Evolutionary conservation across 2,797 vertebrate species (phyloP), one percentile per base, ranked within the genome.

Genomic region (Coregonus ussuriensis): DNA sequence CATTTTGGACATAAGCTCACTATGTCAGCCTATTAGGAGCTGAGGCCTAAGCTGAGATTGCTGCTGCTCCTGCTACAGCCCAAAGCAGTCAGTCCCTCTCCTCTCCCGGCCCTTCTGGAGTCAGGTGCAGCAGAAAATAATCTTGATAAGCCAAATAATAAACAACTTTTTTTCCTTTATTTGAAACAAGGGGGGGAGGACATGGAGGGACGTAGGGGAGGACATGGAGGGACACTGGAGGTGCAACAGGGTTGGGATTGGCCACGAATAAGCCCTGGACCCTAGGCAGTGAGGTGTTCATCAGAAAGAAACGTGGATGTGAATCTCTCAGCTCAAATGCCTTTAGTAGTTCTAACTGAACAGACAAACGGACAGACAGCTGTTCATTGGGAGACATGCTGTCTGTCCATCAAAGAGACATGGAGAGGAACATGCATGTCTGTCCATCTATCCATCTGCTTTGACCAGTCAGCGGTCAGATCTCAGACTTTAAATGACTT

Each of bases 11-110:
- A 4, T n/a, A 62, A 1, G 90, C 63, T 88, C 87, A 82, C 76
- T 80, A 79, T 81, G 81, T 88, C 86, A 87, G 77, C 72, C 74
- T 80, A 89, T 86, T 83, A 84, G 88, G 66, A 63, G 74, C 13
- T 15, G 47, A 74, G 63, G 75, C 54, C 56, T 59, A 25, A 21
- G 59, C 6, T 63, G 77, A 86, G 76, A 82, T 81, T 85, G 63
- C 72, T 59, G 56, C 56, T 21, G 54, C 54, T 59, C 16, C 54
- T 59, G 54, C 16, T 75, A 33, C 25, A 65, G 74, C 78, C 78
- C 62, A 13, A 62, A 81, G 75, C 74, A 69, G 59, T 25, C 59
- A 63, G 21, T 11, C 4, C 3, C 56, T 25, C 59, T 63, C 21
- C 9, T 9, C 6, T 29, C 3, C n/a, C n/a, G 4, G 56, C 3